Conservation (phyloP, 1,140 invertebrate genomes). For the Penaeus japonicus region DNA sequence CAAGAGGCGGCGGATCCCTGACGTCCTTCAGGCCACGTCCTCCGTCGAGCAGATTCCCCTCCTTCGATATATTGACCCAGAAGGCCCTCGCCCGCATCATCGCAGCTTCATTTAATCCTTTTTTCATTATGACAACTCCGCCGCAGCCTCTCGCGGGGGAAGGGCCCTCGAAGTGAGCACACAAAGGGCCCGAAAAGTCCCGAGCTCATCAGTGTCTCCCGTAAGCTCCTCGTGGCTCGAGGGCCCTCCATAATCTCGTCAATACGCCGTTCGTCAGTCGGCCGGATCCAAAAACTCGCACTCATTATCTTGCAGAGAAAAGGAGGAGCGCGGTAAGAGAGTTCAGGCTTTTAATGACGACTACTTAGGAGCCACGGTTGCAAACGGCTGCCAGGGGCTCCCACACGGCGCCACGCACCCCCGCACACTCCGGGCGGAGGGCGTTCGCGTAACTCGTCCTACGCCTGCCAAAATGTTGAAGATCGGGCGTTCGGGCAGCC, state of each 20-base stretch:
- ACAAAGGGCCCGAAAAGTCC: constrained; percentile 1
- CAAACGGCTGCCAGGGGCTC: neutral
- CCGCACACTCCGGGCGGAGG: neutral
- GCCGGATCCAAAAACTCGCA: constrained; percentile 11
- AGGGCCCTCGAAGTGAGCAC: neutral
- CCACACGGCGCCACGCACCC: neutral
- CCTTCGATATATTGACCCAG: no score
- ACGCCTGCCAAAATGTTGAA: no score
- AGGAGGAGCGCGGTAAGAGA: constrained; percentile 3
- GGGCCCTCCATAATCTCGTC: constrained; percentile 21
- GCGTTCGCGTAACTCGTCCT: no score
- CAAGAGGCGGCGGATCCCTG: no score
- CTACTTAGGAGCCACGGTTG: neutral
- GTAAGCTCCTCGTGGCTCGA: neutral
- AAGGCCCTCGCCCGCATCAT: neutral
- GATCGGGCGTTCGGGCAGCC: no score
- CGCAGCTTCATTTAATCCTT: neutral
- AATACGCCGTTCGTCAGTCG: constrained; percentile 25
- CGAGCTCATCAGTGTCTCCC: constrained; percentile 22
- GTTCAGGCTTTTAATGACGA: constrained; percentile 17
- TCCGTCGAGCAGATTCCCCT: no score
- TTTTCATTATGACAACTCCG: constrained; percentile 17
- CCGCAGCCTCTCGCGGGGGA: neutral
- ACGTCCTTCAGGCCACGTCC: no score
- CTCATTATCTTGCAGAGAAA: constrained; percentile 34